phyloP scores from a whole-genome alignment of 2,113 vertebrate genomes.

The Salvelinus sp. region DNA sequence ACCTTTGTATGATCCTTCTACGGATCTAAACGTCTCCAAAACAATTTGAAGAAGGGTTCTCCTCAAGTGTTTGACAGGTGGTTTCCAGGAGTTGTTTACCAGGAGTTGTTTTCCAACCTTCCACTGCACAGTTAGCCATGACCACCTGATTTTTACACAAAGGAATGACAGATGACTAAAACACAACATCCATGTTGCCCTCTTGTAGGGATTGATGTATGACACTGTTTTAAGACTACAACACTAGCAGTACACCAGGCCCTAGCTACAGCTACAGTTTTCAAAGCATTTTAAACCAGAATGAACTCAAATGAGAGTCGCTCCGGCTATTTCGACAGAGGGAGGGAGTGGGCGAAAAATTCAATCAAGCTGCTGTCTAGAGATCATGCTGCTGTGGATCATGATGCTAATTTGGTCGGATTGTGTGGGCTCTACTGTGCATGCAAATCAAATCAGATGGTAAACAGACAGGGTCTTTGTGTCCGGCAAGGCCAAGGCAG shows the following conservation, averaged over 20 bases:
- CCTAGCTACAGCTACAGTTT: background rate
- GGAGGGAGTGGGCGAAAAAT: conserved; percentile 1
- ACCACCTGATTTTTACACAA: background rate
- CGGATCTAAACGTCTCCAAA: background rate
- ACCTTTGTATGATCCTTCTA: background rate
- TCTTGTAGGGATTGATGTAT: background rate
- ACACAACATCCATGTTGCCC: background rate
- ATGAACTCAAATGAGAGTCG: background rate
- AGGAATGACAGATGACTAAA: conserved; percentile 11
- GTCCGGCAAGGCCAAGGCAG: background rate
- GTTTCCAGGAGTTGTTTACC: background rate
- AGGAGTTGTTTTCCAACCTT: background rate
- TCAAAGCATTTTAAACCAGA: background rate
- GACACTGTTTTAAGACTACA: background rate
- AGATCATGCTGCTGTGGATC: conserved; percentile 28
- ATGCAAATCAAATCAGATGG: conserved; percentile 69
- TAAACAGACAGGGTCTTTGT: conserved; percentile 74
- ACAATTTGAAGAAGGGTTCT: background rate
- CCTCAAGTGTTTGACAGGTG: too few species aligned
- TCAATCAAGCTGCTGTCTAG: conserved; percentile 10
- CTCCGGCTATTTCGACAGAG: background rate
- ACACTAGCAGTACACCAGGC: background rate
- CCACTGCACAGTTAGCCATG: background rate
- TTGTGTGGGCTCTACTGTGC: conserved; percentile 45
- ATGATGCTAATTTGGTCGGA: conserved; percentile 33